Evolutionary conservation across 2,888 invertebrate genomes (phyloP).

Genomic region (Acleris emargana): DNA sequence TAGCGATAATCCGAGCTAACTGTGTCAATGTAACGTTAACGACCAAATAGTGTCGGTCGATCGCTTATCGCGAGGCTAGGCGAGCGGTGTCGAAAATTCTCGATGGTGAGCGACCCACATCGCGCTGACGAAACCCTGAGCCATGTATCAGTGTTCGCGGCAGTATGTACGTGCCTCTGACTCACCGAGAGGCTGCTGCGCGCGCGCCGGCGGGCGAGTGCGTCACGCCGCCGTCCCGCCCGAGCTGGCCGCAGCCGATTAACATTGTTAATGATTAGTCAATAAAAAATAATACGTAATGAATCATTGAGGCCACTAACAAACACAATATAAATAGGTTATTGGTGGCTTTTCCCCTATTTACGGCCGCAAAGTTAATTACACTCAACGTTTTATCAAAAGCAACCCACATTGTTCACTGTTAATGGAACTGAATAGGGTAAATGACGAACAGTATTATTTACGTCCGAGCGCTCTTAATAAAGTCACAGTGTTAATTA

Average conservation of each 20-base stretch:
- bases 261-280: constrained; percentile 19
- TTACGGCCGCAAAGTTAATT: constrained; percentile 16
- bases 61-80: constrained; percentile 52
- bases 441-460: constrained; percentile 31
- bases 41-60: constrained; percentile 56
- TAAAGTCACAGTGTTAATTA: constrained; percentile 75
- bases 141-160: constrained; percentile 53
- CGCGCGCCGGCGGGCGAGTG: constrained; percentile 19
- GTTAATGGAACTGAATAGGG: constrained; percentile 33
- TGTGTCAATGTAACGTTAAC: constrained; percentile 65
- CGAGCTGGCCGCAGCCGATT: not conserved
- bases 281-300: constrained; percentile 23
- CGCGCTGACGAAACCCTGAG: constrained; percentile 60
- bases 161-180: constrained; percentile 47
- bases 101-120: constrained; percentile 62
- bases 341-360: constrained; percentile 14
- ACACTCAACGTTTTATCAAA: constrained; percentile 19
- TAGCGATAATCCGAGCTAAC: constrained; percentile 47
- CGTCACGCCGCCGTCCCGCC: constrained; percentile 30
- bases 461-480: constrained; percentile 52
- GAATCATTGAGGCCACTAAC: constrained; percentile 21
- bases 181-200: constrained; percentile 44
- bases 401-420: constrained; percentile 31
- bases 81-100: constrained; percentile 66
- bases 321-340: constrained; percentile 26